Base-by-base conservation (phyloP, 2,888 invertebrate species). In the Thelaira solivaga region DNA sequence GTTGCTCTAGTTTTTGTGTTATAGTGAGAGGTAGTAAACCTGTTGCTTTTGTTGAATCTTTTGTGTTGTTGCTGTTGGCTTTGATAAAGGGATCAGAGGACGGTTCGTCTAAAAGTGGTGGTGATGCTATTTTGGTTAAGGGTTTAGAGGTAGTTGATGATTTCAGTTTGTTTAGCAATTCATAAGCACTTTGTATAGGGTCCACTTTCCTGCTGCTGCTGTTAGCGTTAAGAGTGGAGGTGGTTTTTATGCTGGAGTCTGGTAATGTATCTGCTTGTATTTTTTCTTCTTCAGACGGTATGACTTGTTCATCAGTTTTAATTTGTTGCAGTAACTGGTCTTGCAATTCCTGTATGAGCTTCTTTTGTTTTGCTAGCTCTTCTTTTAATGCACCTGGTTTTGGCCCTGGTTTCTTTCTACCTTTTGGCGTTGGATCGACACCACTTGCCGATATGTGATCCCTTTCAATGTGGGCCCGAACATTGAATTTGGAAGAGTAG, bases 401-500 rank as follows among this genome's bases (percentile, higher is more conserved):
- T 8, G 82, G 81, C 26, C 81, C 82, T 0, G 80, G 72, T 49
- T 81, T 82, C 62, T 80, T 81, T 55, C 80, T 79, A 34, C 59
- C 67, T 10, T 64, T 69, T 2, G 53, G 43, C 39, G 43, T 51
- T 11, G 18, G 24, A 22, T 43, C 53, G 18, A 16, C 8, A 13
- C 43, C 76, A 41, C 47, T 76, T 0, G 51, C 55, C 24, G 61
- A 78, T 79, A 83, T 61, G 72, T 88, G 88, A n/a, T 87, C 86
- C 4, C 87, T 84, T 72, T 85, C 81, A 29, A 87, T 84, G 39
- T 88, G 88, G 1, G 85, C 80, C 6, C 85, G 82, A 24, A 88
- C 82, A 78, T 88, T 87, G 1, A 86, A 83, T 29, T 85, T 86
- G 2, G 88, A 88, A 0, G 88, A 88, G 64, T 86, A 88, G 22